A percentile compares a stretch with the other conserved stretches of the same genome.
These are phyloP conservation scores for Leuciscus idus DNA, from an alignment of 2,113 vertebrate genomes.

Conservation along the genomic window DNA sequence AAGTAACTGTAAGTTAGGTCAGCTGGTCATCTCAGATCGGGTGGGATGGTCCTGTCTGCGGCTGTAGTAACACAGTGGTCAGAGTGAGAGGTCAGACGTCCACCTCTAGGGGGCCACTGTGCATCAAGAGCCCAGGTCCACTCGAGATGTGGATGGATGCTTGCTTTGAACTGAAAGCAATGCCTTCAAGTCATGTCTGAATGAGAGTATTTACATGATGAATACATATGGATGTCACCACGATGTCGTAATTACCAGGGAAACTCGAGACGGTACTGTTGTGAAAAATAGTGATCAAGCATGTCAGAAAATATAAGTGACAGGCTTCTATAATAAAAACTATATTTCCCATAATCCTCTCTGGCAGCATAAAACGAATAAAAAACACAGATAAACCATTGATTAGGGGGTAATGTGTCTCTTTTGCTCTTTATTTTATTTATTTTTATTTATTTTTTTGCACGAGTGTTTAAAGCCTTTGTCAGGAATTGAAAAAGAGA, in stretches of 20 bases:
- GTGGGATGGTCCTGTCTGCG: background rate
- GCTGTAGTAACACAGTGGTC: background rate
- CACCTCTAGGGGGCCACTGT: conserved; percentile 45
- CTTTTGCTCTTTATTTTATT: background rate
- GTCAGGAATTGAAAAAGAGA: background rate
- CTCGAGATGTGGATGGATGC: background rate
- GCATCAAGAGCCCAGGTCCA: conserved; percentile 13
- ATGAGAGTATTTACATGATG: background rate
- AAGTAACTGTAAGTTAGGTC: background rate
- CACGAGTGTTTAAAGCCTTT: background rate
- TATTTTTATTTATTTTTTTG: background rate
- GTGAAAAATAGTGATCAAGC: background rate
- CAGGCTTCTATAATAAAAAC: background rate
- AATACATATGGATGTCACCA: background rate
- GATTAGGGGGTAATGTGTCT: background rate
- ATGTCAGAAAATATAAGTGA: background rate
- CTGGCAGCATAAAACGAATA: background rate
- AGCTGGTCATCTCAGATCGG: background rate
- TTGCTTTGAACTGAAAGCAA: background rate
- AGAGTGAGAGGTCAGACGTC: conserved; percentile 2
- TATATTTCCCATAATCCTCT: conserved; percentile 5
- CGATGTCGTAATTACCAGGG: background rate
- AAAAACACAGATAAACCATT: background rate
- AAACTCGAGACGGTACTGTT: background rate
- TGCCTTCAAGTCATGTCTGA: conserved; percentile 1